phyloP scores from a whole-genome alignment of 1,140 invertebrate species.

The Zaprionus nigranus region DNA sequence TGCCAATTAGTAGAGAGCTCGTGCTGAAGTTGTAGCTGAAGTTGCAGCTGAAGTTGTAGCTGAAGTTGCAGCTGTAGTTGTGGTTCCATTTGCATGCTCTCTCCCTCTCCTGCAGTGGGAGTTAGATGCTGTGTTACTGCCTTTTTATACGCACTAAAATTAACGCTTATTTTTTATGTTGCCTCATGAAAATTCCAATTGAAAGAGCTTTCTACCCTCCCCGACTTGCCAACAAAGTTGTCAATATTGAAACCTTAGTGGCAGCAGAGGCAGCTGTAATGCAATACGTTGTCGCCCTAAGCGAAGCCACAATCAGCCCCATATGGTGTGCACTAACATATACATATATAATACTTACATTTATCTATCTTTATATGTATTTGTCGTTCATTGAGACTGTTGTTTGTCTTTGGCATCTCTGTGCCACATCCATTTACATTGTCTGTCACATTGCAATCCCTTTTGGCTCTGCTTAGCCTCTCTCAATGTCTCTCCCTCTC shows the following conservation, averaged over 20 bases:
- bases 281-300: slow-evolving; percentile 20
- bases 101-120: slow-evolving; percentile 41
- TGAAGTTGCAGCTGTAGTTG: background rate
- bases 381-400: slow-evolving; percentile 22
- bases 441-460: slow-evolving; percentile 42
- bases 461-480: slow-evolving; percentile 17
- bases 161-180: slow-evolving; percentile 31
- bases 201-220: background rate
- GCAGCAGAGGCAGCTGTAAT: slow-evolving; percentile 36
- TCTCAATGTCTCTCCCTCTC: background rate
- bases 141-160: slow-evolving; percentile 42
- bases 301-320: slow-evolving; percentile 20
- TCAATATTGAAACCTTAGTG: slow-evolving; percentile 37
- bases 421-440: slow-evolving; percentile 51
- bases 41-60: background rate
- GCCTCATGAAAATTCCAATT: slow-evolving; percentile 29
- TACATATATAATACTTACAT: slow-evolving; percentile 8
- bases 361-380: slow-evolving; percentile 9
- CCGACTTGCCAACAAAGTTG: background rate
- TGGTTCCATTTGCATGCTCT: slow-evolving; percentile 31
- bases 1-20: slow-evolving; percentile 71
- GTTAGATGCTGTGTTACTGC: background rate
- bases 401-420: slow-evolving; percentile 46
- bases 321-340: slow-evolving; percentile 20
- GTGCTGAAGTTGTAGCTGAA: slow-evolving; percentile 20